Base-by-base conservation (phyloP, 1,140 invertebrate species). In the Heliothis virescens region DNA sequence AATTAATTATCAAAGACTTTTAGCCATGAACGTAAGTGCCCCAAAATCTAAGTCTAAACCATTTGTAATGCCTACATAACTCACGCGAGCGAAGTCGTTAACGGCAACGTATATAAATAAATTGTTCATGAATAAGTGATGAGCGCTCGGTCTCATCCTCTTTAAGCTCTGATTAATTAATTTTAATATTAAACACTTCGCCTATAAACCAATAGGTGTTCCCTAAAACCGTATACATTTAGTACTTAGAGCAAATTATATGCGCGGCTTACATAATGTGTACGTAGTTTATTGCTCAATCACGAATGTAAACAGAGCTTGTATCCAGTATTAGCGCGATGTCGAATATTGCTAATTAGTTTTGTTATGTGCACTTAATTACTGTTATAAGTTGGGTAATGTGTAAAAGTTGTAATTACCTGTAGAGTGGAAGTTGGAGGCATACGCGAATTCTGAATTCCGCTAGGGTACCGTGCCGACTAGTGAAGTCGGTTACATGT, bases 141-240 rank as follows among this genome's bases (percentile, higher is more conserved):
- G 12, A 60, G 57, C 57, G 57, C 57, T 21, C 34, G 34, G 21
- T 41, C 34, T 41, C 34, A 41, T 41, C 34, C 34, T 9, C 34
- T 41, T 41, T 29, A 29, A 60, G 18, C 57, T 9, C 21, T 29
- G 18, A 59, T 59, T 21, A 59, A 59, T 26, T 59, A 60, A 60
- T 60, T 60, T 60, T 60, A 60, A 26, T 60, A 60, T 29, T 18
- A 60, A 60, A 29, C 57, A 29, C 57, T 60, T 60, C 21, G 11
- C 16, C 21, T 29, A 5, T 13, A 21, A 13, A 13, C 4, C 12
- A 60, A 15, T 3, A 15, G 12, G 21, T 29, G 2, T 29, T 13
- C 11, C 1, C 1, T 11, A 15, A 13, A 10, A 21, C 21, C 55
- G 11, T 41, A 41, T 41, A 41, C 57, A 29, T 26, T 60, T 13